These are phyloP conservation scores for Drosophila grimshawi DNA, from an alignment of 1,140 invertebrate genomes.

Conservation along the genomic window DNA sequence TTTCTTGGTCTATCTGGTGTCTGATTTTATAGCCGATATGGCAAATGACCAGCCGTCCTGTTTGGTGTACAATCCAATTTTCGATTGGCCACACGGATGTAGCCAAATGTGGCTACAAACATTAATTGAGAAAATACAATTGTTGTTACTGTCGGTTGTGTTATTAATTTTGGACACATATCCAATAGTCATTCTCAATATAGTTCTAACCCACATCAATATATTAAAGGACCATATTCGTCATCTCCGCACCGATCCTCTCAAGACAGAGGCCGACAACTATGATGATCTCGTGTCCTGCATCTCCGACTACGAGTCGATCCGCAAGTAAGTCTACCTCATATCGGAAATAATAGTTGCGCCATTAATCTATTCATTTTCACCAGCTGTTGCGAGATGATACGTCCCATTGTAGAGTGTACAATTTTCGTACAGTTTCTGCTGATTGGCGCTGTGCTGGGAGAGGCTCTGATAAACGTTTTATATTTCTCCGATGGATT, in stretches of 20 bases:
- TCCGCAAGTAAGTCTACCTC: slow-evolving; percentile 29
- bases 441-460: slow-evolving; percentile 16
- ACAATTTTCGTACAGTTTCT: slow-evolving; percentile 31
- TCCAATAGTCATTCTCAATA: slow-evolving; percentile 32
- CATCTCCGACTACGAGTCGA: slow-evolving; percentile 50
- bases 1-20: neutral
- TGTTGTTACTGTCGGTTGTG: slow-evolving; percentile 6
- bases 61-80: slow-evolving; percentile 49
- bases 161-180: slow-evolving; percentile 40
- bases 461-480: slow-evolving; percentile 2
- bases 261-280: slow-evolving; percentile 31
- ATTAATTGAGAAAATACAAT: slow-evolving; percentile 13
- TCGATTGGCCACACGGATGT: slow-evolving; percentile 41
- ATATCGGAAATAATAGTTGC: no score
- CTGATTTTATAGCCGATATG: neutral
- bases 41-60: slow-evolving; percentile 38
- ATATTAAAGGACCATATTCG: slow-evolving; percentile 52
- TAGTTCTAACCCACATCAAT: slow-evolving; percentile 46
- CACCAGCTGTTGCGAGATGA: slow-evolving; percentile 1
- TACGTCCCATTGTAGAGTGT: slow-evolving; percentile 5
- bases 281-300: slow-evolving; percentile 56
- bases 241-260: slow-evolving; percentile 28
- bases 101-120: slow-evolving; percentile 41
- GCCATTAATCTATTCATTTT: neutral
- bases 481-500: slow-evolving; percentile 3